phyloP scores from a whole-genome alignment of 2,888 invertebrate species.

The Agrochola litura region DNA sequence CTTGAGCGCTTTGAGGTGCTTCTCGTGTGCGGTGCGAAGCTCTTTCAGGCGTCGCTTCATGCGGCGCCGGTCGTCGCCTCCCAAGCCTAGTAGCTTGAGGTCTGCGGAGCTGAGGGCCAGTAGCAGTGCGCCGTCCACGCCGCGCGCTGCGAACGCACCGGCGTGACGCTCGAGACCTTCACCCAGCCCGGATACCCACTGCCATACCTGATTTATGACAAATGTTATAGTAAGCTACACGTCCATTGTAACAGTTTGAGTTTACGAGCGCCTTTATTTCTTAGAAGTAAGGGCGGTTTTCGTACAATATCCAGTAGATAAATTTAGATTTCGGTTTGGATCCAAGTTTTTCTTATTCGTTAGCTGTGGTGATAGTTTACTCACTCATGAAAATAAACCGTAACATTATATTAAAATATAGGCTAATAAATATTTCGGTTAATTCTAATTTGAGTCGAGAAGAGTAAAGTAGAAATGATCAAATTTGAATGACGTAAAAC shows the following conservation, averaged over 20 bases:
- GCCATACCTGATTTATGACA: slow-evolving; percentile 93
- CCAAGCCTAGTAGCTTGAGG: slow-evolving; percentile 96
- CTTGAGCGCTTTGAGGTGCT: slow-evolving; percentile 95
- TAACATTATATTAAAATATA: background rate
- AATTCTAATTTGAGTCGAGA: background rate
- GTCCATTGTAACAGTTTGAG: background rate
- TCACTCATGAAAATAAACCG: background rate
- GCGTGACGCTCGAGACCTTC: slow-evolving; percentile 97
- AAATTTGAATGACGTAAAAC: too few relatives aligned
- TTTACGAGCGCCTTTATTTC: background rate
- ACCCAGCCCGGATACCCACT: slow-evolving; percentile 96
- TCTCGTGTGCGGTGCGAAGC: slow-evolving; percentile 95
- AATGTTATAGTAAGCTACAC: background rate
- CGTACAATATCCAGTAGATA: background rate
- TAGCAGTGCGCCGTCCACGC: slow-evolving; percentile 96
- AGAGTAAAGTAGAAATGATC: too few relatives aligned
- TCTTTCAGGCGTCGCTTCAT: slow-evolving; percentile 97
- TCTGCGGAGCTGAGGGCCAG: slow-evolving; percentile 97
- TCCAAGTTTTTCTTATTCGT: background rate
- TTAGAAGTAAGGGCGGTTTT: background rate
- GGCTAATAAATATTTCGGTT: background rate
- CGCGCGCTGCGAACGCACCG: slow-evolving; percentile 96
- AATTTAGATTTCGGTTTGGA: background rate
- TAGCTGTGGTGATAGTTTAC: background rate
- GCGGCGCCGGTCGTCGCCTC: slow-evolving; percentile 94